Evolutionary conservation across 2,888 invertebrate genomes (phyloP), one percentile per base, ranked within the genome.

Genomic region (Torymus auratus): DNA sequence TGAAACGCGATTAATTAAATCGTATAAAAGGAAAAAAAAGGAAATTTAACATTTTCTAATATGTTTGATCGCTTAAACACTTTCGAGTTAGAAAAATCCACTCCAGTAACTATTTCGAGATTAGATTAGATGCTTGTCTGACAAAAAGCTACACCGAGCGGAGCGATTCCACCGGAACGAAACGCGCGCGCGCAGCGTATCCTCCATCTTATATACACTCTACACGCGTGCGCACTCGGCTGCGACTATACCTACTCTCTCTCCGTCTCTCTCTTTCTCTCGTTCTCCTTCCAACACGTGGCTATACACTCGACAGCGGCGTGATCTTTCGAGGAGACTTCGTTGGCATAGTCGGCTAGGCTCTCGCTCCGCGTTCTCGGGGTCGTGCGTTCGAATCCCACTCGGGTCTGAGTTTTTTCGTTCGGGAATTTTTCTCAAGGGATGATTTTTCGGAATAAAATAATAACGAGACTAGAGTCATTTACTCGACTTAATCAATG

Each of bases 391-490:
- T 82, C 82, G 71, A 82, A 71, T 78, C 82, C 73, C 68, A 12
- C 13, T 2, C 53, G 15, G 15, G 14, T n/a, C 15, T 52, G 1
- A 20, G 20, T 50, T 17, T 5, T 23, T 15, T 53, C 56, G 14
- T 14, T 14, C 14, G 15, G 14, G 55, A 28, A 10, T 15, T 69
- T 69, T 61, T 76, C 60, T 52, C 71, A 5, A 1, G 12, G 20
- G 7, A 2, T 11, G 1, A 53, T 55, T 50, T 17, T 60, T 50
- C 15, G 23, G 10, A 65, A 52, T 52, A 3, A 2, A 5, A 13
- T 7, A 5, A 52, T 13, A 52, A 65, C 61, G 82, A 82, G 82
- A 80, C 82, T 82, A 82, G 82, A 82, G 82, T 82, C 68, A 78
- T 82, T 77, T 74, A 78, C 78, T 74, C 77, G n/a, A 52, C 74